Evolutionary conservation across 2,888 invertebrate genomes (phyloP).

Genomic region (Drosophila dives): DNA sequence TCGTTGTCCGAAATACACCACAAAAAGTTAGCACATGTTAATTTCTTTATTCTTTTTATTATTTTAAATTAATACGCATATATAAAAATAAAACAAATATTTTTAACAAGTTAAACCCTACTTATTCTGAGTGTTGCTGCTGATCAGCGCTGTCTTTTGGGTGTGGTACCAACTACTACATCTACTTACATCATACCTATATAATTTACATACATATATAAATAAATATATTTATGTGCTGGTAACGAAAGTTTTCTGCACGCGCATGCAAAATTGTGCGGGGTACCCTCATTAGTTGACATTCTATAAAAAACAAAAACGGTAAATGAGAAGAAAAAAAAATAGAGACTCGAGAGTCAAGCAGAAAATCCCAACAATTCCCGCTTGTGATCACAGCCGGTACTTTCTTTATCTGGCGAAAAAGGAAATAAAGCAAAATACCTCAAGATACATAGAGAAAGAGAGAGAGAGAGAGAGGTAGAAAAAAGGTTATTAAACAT

Average conservation of each 20-base stretch:
- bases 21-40: not conserved
- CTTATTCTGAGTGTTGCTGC: conserved; percentile 36
- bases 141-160: conserved; percentile 53
- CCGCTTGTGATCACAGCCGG: conserved; percentile 26
- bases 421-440: conserved; percentile 75
- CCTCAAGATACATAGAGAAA: conserved; percentile 35
- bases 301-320: conserved; percentile 48
- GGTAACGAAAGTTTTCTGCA: conserved; percentile 47
- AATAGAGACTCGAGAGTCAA: not conserved
- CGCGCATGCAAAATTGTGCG: conserved; percentile 29
- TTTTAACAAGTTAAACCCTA: not conserved
- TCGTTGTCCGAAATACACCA: not conserved
- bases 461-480: conserved; percentile 5
- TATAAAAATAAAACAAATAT: not conserved
- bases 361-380: conserved; percentile 17
- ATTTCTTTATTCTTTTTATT: not conserved
- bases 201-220: not conserved
- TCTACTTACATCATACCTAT: conserved; percentile 43
- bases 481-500: conserved; percentile 63
- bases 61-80: not conserved
- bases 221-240: conserved; percentile 1
- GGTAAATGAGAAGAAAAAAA: not conserved
- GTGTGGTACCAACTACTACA: conserved; percentile 43
- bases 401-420: conserved; percentile 67
- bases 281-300: conserved; percentile 59